Evolutionary conservation across 2,888 invertebrate genomes (phyloP).

Genomic region (Stratiomys singularior): DNA sequence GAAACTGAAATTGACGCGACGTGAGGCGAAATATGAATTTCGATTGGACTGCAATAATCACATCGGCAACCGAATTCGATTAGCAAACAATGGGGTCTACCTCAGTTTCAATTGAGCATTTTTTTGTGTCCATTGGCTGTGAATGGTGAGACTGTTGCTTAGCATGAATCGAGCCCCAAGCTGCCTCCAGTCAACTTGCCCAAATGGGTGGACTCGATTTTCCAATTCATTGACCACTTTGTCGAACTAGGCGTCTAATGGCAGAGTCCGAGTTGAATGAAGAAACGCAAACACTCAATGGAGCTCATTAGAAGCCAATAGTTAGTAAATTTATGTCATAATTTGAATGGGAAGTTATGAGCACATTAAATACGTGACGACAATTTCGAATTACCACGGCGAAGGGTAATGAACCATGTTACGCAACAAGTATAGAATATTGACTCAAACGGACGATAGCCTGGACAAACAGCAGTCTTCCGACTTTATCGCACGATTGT

Average conservation of each 20-base stretch:
- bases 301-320: slow-evolving; percentile 34
- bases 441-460: too few species aligned
- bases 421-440: neutral
- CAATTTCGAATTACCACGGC: neutral
- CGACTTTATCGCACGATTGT: too few species aligned
- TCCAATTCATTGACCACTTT: slow-evolving; percentile 6
- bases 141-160: neutral
- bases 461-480: too few species aligned
- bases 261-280: neutral
- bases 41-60: slow-evolving; percentile 1
- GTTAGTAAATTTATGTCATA: slow-evolving; percentile 24
- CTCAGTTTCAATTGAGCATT: slow-evolving; percentile 14
- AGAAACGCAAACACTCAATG: neutral
- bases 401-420: slow-evolving; percentile 12
- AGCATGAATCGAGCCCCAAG: neutral
- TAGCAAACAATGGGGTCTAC: slow-evolving; percentile 41
- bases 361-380: slow-evolving; percentile 8
- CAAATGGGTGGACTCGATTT: slow-evolving; percentile 24
- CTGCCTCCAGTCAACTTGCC: neutral
- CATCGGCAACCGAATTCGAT: slow-evolving; percentile 27
- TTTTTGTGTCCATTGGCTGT: slow-evolving; percentile 12
- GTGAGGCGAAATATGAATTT: slow-evolving; percentile 43
- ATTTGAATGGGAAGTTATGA: slow-evolving; percentile 23
- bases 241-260: slow-evolving; percentile 6
- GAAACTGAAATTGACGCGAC: slow-evolving; percentile 36